These are phyloP conservation scores for Homarus americanus DNA, from an alignment of 1,140 invertebrate species.

Conservation along the genomic window DNA sequence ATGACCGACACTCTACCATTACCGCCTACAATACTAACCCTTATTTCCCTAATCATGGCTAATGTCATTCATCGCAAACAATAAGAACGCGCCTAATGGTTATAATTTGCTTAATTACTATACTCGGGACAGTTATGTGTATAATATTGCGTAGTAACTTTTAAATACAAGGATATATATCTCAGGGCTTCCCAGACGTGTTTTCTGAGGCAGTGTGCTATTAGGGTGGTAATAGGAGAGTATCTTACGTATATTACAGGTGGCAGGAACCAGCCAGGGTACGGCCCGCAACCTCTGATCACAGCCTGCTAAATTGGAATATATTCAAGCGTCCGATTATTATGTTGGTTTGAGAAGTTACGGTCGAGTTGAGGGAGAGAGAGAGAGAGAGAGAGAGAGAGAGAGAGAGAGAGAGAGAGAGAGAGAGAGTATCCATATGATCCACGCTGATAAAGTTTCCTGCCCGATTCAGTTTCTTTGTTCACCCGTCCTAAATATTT, in stretches of 20 bases:
- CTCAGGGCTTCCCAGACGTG: neutral
- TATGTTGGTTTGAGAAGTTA: neutral
- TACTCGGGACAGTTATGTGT: conserved; percentile 31
- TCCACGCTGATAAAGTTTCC: no score
- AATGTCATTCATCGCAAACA: conserved; percentile 42
- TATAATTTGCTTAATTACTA: conserved; percentile 24
- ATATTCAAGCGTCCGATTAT: neutral
- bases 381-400: neutral
- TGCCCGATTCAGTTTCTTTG: no score
- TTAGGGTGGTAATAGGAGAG: neutral
- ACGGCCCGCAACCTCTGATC: neutral
- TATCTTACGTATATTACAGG: neutral
- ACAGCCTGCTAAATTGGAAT: neutral
- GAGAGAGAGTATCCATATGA: no score
- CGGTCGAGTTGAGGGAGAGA: neutral
- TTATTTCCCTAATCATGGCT: conserved; percentile 22
- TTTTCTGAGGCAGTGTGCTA: neutral
- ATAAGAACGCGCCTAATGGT: conserved; percentile 26
- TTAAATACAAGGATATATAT: neutral
- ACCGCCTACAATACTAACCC: conserved; percentile 13
- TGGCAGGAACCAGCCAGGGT: neutral
- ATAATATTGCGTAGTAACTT: conserved; percentile 38
- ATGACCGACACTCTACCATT: neutral
- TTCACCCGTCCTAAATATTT: no score
- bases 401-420: neutral